Percentiles rank a stretch among this genome's conserved stretches.
Conservation (phyloP, 2,797 vertebrate species). For the Pangasius mekongensis region DNA sequence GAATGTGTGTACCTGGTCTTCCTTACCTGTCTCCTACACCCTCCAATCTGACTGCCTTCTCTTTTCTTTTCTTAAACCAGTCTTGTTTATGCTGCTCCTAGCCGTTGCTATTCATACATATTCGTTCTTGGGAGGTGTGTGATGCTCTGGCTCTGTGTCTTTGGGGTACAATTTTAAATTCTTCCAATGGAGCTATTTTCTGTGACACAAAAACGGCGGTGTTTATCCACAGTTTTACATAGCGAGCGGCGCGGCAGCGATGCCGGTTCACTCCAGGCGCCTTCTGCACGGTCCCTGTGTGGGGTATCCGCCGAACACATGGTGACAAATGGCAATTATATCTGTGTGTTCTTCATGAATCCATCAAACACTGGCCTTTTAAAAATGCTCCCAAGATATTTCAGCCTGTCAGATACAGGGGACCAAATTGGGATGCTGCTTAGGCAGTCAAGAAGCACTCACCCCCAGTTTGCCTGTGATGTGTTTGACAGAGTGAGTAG, state of each 20-base stretch:
- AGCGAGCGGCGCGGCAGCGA: slow-evolving; percentile 66
- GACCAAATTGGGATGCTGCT: slow-evolving; percentile 86
- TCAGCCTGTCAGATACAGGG: slow-evolving; percentile 80
- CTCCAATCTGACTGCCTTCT: slow-evolving; percentile 70
- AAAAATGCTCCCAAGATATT: slow-evolving; percentile 86
- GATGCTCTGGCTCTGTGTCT: slow-evolving; percentile 67
- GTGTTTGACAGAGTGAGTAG: slow-evolving; percentile 85
- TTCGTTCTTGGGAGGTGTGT: slow-evolving; percentile 68
- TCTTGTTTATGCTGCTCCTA: slow-evolving; percentile 77
- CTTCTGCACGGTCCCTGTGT: slow-evolving; percentile 70
- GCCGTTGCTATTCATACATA: slow-evolving; percentile 74
- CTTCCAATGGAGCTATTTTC: slow-evolving; percentile 80
- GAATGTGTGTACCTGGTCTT: slow-evolving; percentile 68
- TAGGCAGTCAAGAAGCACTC: slow-evolving; percentile 78
- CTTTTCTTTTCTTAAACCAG: slow-evolving; percentile 59
- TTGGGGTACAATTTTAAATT: slow-evolving; percentile 79
- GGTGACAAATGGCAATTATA: slow-evolving; percentile 89
- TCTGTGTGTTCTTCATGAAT: slow-evolving; percentile 88
- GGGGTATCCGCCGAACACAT: slow-evolving; percentile 75
- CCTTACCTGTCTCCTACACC: slow-evolving; percentile 75
- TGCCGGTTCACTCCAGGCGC: slow-evolving; percentile 68
- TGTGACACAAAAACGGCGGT: slow-evolving; percentile 71
- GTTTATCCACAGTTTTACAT: slow-evolving; percentile 75
- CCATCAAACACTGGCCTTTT: slow-evolving; percentile 87
- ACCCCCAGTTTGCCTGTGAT: slow-evolving; percentile 80